Conservation (phyloP, 2,113 vertebrate genomes). For the Eupsittula cactorum region DNA sequence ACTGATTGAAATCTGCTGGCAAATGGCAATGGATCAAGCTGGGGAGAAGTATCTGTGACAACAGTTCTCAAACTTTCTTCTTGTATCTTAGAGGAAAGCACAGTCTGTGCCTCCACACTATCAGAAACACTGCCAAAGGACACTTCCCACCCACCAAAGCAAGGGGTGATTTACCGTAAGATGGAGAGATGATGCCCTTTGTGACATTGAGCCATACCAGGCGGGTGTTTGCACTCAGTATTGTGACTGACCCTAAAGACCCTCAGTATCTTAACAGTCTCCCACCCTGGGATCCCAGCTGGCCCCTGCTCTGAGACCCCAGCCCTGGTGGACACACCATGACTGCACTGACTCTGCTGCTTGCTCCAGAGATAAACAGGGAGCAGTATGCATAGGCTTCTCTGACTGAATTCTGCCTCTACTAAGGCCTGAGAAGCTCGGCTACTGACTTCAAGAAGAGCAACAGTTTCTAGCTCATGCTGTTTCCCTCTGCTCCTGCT, state of each 20-base stretch:
- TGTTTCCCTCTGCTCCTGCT: background rate
- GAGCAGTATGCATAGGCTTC: background rate
- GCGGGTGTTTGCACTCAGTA: background rate
- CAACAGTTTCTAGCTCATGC: background rate
- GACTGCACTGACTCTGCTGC: background rate
- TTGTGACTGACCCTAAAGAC: background rate
- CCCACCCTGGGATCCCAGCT: background rate
- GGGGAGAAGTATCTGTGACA: slow-evolving; percentile 51
- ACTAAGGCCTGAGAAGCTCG: background rate
- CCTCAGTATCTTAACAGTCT: background rate
- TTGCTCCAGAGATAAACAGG: background rate
- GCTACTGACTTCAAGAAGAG: background rate
- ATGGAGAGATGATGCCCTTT: background rate
- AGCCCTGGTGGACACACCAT: background rate
- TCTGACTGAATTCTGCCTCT: background rate
- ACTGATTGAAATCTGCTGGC: slow-evolving; percentile 67
- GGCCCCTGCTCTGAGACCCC: background rate
- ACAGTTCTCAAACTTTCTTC: slow-evolving; percentile 62
- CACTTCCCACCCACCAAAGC: background rate
- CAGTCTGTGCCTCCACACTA: slow-evolving; percentile 48
- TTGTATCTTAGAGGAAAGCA: slow-evolving; percentile 26
- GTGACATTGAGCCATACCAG: background rate
- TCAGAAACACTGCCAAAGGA: slow-evolving; percentile 38
- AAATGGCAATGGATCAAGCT: slow-evolving; percentile 65
- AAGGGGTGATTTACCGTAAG: background rate